Evolutionary conservation across 2,113 vertebrate species (phyloP), one percentile per base, ranked within the genome.

Genomic region (Felis catus): DNA sequence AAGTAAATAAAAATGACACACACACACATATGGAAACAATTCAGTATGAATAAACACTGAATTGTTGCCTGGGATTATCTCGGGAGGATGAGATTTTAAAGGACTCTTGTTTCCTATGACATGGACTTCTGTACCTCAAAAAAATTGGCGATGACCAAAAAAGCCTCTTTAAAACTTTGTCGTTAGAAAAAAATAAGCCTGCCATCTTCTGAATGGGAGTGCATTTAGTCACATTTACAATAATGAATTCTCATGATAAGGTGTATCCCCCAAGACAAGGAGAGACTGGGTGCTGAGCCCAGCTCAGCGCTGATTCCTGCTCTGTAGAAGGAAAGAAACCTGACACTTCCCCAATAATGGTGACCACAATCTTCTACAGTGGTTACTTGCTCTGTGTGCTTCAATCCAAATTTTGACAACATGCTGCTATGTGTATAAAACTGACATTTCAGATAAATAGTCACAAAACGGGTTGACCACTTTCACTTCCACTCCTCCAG

Each of bases 391-490:
- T 87, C 27, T 39, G 4, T 65, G 53, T 74, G 41, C 14, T 89
- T 48, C 48, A 83, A 81, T 4, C 33, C 65, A 45, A 33, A n/a
- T 45, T 93, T 94, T 74, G 58, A 86, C 21, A 73, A 87, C 65
- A 19, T 39, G 0, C 48, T 78, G n/a, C 23, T 94, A 7, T 45
- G 12, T 61, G 11, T 23, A 27, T 71, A 23, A 41, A 33, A 45
- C 23, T 96, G 79, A 73, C 53, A 76, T 92, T 96, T 82, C 83
- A 92, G 51, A 88, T 86, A 88, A 45, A 55, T 80, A 68, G 31
- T 91, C 78, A 74, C n/a, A 58, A 74, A 51, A 11, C 12, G n/a
- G 25, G 16, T n/a, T 94, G 80, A 74, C 4, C 65, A 19, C 27
- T 61, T 82, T 36, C 18, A 45, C 6, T 39, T 21, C 21, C 3